Conservation (phyloP, 1,140 invertebrate species). For the Aphelenchoides avenae region DNA sequence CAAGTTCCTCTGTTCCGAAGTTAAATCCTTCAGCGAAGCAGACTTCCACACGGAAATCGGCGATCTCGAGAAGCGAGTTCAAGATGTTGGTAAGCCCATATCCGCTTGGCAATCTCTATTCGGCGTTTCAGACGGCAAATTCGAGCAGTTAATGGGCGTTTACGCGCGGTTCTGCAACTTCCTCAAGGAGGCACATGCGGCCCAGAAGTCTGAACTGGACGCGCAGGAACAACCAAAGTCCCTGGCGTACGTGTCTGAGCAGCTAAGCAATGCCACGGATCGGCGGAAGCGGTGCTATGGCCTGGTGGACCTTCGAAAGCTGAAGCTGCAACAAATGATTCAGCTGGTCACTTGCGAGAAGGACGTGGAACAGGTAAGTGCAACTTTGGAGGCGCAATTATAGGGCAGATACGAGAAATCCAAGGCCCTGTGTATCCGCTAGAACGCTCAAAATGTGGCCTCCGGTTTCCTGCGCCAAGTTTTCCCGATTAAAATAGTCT, state of each 20-base stretch:
- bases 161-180: neutral
- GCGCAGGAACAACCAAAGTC: neutral
- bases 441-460: no score
- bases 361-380: constrained; percentile 61
- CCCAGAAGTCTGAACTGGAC: neutral
- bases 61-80: constrained; percentile 3
- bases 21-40: neutral
- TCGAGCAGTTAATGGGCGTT: neutral
- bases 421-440: no score
- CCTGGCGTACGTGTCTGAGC: constrained; percentile 4
- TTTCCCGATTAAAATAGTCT: no score
- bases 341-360: constrained; percentile 62
- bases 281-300: constrained; percentile 60
- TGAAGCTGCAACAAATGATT: constrained; percentile 62
- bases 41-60: constrained; percentile 1
- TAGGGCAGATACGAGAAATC: no score
- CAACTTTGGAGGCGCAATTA: no score
- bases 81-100: neutral
- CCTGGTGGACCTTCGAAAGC: constrained; percentile 59
- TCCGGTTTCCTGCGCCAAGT: no score
- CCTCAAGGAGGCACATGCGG: neutral
- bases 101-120: neutral
- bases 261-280: constrained; percentile 57
- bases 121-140: constrained; percentile 3
- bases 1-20: constrained; percentile 8